Evolutionary conservation across 2,888 invertebrate species (phyloP).

Genomic region (Willowsia nigromaculata): DNA sequence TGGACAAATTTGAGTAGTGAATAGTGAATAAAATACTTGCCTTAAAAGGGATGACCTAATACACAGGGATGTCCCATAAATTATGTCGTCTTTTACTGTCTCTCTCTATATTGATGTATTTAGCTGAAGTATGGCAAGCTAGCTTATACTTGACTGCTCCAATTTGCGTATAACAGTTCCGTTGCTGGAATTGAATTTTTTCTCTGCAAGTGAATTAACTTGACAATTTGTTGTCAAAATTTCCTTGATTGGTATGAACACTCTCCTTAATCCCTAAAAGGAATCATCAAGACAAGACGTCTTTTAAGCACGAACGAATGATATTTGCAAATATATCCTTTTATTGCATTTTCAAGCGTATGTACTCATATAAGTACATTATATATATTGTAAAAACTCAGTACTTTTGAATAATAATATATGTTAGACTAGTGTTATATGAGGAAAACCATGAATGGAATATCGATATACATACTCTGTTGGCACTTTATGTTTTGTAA

Average conservation of each 20-base stretch:
- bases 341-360: not conserved
- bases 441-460: no score
- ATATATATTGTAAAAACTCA: no score
- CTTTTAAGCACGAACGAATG: not conserved
- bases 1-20: slow-evolving; percentile 18
- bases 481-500: no score
- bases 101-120: not conserved
- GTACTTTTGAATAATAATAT: no score
- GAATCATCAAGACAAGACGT: not conserved
- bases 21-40: slow-evolving; percentile 22
- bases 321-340: not conserved
- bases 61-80: slow-evolving; percentile 13
- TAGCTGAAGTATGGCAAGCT: not conserved
- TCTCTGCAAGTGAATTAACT: not conserved
- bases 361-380: no score
- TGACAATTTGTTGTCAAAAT: not conserved
- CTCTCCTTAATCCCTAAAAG: slow-evolving; percentile 39
- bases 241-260: slow-evolving; percentile 45
- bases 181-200: slow-evolving; percentile 11
- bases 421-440: no score
- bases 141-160: not conserved
- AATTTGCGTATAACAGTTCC: not conserved
- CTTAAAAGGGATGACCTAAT: slow-evolving; percentile 69
- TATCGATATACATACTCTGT: no score
- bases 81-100: not conserved